phyloP scores from a whole-genome alignment of 1,140 invertebrate species.

The Episyrphus balteatus region DNA sequence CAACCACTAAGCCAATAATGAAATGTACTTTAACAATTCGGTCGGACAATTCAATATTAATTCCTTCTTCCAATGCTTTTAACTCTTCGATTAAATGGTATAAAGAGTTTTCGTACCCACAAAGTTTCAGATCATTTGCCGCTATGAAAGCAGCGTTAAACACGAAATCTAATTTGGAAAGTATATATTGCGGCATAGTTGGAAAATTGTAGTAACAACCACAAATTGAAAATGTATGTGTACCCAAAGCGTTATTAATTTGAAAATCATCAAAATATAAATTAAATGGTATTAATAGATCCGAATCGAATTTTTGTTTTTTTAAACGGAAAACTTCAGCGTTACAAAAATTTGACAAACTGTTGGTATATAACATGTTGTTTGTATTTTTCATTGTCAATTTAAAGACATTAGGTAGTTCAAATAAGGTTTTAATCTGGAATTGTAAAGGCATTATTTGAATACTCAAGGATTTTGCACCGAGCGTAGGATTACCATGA shows the following conservation, averaged over 20 bases:
- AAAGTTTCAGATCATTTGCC: neutral
- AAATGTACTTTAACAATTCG: conserved; percentile 12
- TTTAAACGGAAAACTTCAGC: no score
- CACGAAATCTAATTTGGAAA: neutral
- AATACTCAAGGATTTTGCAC: no score
- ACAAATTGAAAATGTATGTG: neutral
- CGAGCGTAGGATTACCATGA: no score
- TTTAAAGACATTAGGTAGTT: no score
- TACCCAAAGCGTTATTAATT: neutral
- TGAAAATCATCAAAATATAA: conserved; percentile 1
- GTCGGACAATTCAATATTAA: no score
- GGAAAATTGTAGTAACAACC: neutral
- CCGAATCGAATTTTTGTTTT: no score
- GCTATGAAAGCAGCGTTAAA: neutral
- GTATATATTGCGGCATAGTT: neutral
- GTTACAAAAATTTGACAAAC: no score
- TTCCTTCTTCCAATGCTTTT: neutral
- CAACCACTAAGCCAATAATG: conserved; percentile 14
- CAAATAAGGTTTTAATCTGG: no score
- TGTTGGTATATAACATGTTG: no score
- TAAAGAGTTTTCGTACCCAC: neutral
- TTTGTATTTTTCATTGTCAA: no score
- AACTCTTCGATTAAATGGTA: neutral
- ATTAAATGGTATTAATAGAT: neutral
- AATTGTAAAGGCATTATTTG: no score